A percentile compares a stretch with the other conserved stretches of the same genome.
These are phyloP conservation scores for Psilopogon haemacephalus DNA, from an alignment of 2,113 vertebrate species.

Conservation along the genomic window DNA sequence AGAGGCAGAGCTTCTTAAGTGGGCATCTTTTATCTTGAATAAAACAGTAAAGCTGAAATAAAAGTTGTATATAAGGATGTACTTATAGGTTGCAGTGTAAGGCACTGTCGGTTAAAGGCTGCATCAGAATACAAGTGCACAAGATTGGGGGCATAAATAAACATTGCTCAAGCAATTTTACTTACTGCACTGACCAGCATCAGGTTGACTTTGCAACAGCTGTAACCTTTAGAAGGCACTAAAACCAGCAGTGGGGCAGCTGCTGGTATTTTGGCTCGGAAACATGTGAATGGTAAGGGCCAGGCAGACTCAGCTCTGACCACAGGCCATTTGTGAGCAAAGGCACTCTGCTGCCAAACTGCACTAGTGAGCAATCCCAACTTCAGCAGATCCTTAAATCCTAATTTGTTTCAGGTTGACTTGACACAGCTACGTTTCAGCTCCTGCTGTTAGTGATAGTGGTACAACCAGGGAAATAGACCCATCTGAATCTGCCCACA, in stretches of 20 bases:
- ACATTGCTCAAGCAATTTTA: background rate
- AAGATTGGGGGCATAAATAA: background rate
- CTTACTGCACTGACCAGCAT: background rate
- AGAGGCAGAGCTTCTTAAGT: background rate
- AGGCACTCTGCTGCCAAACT: conserved; percentile 49
- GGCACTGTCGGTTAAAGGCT: background rate
- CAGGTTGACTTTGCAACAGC: background rate
- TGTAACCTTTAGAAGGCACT: background rate
- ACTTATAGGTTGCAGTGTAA: background rate
- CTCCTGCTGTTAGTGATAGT: conserved; percentile 37
- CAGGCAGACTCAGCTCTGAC: background rate
- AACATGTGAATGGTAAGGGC: background rate
- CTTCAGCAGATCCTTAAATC: conserved; percentile 49
- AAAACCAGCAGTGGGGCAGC: background rate
- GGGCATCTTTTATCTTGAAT: background rate
- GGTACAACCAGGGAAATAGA: conserved; percentile 31
- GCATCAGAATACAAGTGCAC: background rate
- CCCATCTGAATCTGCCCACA: background rate
- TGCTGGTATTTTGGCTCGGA: background rate
- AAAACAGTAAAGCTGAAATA: background rate
- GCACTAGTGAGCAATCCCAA: background rate
- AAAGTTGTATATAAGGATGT: background rate
- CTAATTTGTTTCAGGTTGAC: conserved; percentile 63
- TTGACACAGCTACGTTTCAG: conserved; percentile 5
- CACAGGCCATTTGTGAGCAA: background rate